Evolutionary conservation across 1,140 invertebrate species (phyloP).

Genomic region (Heterodera schachtii): DNA sequence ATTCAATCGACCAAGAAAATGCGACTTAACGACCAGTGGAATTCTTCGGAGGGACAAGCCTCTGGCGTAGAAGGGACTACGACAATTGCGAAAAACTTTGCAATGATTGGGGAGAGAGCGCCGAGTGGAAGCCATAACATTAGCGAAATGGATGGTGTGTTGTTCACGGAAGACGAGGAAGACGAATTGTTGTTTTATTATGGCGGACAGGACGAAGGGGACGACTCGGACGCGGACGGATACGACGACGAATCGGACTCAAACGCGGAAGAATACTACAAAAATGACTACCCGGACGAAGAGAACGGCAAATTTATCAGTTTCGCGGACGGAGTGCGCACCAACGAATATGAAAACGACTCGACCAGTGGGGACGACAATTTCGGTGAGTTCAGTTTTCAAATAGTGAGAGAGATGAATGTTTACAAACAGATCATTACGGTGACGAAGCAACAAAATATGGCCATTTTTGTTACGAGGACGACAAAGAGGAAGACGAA

Average conservation of each 20-base stretch:
- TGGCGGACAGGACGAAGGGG: slow-evolving; percentile 31
- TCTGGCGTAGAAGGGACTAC: neutral
- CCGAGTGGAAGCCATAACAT: neutral
- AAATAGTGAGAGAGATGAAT: neutral
- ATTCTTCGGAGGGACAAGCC: neutral
- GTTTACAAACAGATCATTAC: slow-evolving; percentile 15
- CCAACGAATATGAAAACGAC: slow-evolving; percentile 36
- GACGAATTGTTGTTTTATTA: slow-evolving; percentile 36
- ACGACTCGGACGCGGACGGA: slow-evolving; percentile 26
- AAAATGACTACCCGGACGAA: slow-evolving; percentile 56
- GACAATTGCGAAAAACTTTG: neutral
- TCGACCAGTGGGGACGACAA: slow-evolving; percentile 36
- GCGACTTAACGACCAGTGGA: slow-evolving; percentile 17
- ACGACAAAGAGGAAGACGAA: neutral
- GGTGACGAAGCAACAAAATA: slow-evolving; percentile 25
- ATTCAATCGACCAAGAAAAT: slow-evolving; percentile 28
- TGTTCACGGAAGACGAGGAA: slow-evolving; percentile 22
- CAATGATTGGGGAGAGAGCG: neutral
- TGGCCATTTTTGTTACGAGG: neutral
- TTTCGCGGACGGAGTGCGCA: slow-evolving; percentile 1
- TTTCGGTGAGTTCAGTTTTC: slow-evolving; percentile 27
- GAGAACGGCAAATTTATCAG: slow-evolving; percentile 47
- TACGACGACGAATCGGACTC: slow-evolving; percentile 47
- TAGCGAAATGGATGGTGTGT: neutral
- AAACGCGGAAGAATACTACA: slow-evolving; percentile 54